A percentile compares a stretch with the other conserved stretches of the same genome.
Evolutionary conservation across 2,888 invertebrate species (phyloP).

Genomic region (Eretmocerus hayati): DNA sequence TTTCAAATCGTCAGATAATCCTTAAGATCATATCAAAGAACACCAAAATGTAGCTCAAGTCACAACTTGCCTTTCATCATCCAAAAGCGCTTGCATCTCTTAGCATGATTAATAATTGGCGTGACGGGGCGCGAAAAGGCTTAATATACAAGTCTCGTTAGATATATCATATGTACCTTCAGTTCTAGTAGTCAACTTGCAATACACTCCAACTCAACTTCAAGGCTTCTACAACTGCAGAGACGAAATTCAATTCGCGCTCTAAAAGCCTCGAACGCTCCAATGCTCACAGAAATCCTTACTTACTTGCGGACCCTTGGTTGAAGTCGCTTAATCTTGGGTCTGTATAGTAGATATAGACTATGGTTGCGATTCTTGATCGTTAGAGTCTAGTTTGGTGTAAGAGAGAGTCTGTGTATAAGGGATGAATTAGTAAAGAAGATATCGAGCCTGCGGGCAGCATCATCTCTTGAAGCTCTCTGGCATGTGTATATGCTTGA

Average conservation of each 20-base stretch:
- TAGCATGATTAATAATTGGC: conserved; percentile 20
- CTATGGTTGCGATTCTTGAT: conserved; percentile 4
- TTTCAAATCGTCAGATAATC: no score
- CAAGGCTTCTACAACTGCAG: no score
- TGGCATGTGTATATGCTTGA: no score
- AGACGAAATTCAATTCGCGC: conserved; percentile 25
- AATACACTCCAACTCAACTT: no score
- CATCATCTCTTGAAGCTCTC: no score
- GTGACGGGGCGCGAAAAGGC: conserved; percentile 8
- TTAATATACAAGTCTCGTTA: neutral
- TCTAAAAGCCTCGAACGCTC: conserved; percentile 25
- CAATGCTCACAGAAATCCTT: conserved; percentile 8
- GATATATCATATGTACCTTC: no score
- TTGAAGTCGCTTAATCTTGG: conserved; percentile 10
- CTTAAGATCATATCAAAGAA: no score
- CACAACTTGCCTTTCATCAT: no score
- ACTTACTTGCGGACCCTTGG: conserved; percentile 6
- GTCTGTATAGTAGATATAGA: neutral
- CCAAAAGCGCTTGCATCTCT: no score
- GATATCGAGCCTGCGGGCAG: conserved; percentile 39
- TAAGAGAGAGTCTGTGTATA: no score
- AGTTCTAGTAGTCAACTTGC: no score
- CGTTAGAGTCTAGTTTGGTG: conserved; percentile 14
- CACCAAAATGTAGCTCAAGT: no score
- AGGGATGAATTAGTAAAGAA: conserved; percentile 45